Conservation (phyloP, 2,113 vertebrate species). For the Seriola dumerili region DNA sequence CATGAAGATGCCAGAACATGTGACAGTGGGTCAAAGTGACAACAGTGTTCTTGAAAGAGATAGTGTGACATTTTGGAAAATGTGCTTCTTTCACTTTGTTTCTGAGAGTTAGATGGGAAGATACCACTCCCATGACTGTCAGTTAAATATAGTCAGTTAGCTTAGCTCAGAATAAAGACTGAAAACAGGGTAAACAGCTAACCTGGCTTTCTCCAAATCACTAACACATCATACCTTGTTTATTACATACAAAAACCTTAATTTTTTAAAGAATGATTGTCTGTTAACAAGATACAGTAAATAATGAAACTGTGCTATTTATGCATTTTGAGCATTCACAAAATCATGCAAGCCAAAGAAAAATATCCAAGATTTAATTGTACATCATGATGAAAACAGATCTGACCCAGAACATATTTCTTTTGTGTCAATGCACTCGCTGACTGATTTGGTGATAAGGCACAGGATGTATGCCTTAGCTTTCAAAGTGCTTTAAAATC, state of each 20-base stretch:
- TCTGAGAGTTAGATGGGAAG: neutral
- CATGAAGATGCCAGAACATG: neutral
- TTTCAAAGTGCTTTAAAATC: constrained; percentile 1
- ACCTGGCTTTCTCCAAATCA: neutral
- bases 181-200: neutral
- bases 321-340: neutral
- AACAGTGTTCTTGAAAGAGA: neutral
- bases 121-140: neutral
- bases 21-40: neutral
- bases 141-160: neutral
- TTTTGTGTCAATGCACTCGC: neutral
- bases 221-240: neutral
- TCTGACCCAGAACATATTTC: neutral
- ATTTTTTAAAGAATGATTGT: neutral
- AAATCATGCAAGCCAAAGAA: neutral
- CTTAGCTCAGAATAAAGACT: neutral
- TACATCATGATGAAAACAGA: neutral
- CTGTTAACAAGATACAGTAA: neutral
- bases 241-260: neutral
- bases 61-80: neutral
- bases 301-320: neutral
- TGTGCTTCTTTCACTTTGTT: neutral
- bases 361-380: neutral
- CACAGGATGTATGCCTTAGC: neutral
- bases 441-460: neutral